Percentiles rank a stretch among this genome's conserved stretches.
phyloP scores from a whole-genome alignment of 2,888 invertebrate species.

The Galeopsomyia nigrocyanea region DNA sequence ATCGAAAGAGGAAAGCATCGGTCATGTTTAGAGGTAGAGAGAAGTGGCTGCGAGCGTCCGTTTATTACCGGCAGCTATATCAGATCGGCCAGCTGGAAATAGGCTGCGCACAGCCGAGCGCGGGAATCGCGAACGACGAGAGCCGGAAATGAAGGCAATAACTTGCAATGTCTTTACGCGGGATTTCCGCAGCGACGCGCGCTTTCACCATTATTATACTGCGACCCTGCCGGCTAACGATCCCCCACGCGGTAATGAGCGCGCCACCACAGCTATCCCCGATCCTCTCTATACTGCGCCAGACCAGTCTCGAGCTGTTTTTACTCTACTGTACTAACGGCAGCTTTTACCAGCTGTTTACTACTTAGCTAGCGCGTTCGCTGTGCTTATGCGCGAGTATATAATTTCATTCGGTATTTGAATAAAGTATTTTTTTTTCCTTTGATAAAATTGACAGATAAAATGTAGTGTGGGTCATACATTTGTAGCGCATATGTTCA shows the following conservation, averaged over 20 bases:
- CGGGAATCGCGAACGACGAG: conserved; percentile 4
- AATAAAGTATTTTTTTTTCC: too few relatives aligned
- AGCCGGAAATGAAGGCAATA: conserved; percentile 9
- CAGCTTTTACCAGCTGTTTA: too few relatives aligned
- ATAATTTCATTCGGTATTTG: too few relatives aligned
- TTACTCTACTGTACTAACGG: too few relatives aligned
- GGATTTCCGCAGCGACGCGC: background rate
- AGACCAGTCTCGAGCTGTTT: too few relatives aligned
- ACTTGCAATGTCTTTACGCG: conserved; percentile 24
- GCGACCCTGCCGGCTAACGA: conserved; percentile 1
- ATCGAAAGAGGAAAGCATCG: conserved; percentile 18
- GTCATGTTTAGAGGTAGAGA: conserved; percentile 32
- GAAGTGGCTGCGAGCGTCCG: conserved; percentile 6
- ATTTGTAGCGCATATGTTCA: too few relatives aligned
- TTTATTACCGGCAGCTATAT: conserved; percentile 16
- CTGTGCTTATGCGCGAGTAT: too few relatives aligned
- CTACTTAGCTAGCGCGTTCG: too few relatives aligned
- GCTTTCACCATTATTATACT: background rate
- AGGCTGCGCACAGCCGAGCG: background rate
- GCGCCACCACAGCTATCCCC: background rate
- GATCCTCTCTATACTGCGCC: too few relatives aligned
- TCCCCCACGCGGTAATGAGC: conserved; percentile 8
- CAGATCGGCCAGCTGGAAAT: conserved; percentile 20
- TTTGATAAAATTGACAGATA: too few relatives aligned
- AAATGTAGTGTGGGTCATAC: too few relatives aligned